Percentiles rank a stretch among this genome's conserved stretches.
Evolutionary conservation across 2,797 vertebrate genomes (phyloP).

Genomic region (Aeoliscus strigatus): DNA sequence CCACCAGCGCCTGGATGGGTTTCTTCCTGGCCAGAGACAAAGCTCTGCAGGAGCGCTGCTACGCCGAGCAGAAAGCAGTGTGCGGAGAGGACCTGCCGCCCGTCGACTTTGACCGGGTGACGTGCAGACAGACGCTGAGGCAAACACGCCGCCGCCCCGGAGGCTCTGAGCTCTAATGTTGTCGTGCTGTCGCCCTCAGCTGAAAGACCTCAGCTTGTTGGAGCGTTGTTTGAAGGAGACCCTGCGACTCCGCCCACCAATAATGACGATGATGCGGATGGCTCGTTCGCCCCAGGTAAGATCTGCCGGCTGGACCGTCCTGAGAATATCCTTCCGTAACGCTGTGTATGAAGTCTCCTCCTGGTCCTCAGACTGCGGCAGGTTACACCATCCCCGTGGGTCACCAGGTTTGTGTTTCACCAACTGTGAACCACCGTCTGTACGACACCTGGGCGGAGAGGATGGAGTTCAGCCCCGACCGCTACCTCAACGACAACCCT

Average conservation of each 20-base stretch:
- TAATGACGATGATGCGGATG: slow-evolving; percentile 99
- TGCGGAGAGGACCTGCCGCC: slow-evolving; percentile 83
- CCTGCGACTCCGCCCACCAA: slow-evolving; percentile 89
- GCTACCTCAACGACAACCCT: slow-evolving; percentile 86
- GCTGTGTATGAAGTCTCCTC: neutral
- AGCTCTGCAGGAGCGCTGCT: slow-evolving; percentile 84
- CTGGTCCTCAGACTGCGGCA: slow-evolving; percentile 75
- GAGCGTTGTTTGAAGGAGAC: slow-evolving; percentile 95
- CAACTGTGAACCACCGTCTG: slow-evolving; percentile 95
- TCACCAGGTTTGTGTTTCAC: slow-evolving; percentile 97
- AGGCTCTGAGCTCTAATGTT: neutral
- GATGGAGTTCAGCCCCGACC: slow-evolving; percentile 84
- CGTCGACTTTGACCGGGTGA: slow-evolving; percentile 85
- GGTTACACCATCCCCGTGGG: slow-evolving; percentile 91
- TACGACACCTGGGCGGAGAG: slow-evolving; percentile 83
- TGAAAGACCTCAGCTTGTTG: slow-evolving; percentile 88
- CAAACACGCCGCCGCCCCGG: too few relatives aligned
- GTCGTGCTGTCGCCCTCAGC: slow-evolving; percentile 60
- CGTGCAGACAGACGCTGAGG: too few relatives aligned
- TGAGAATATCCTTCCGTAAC: too few relatives aligned
- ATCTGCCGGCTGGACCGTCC: neutral
- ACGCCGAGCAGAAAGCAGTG: slow-evolving; percentile 82
- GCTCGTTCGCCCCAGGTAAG: slow-evolving; percentile 85
- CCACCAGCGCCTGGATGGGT: slow-evolving; percentile 93
- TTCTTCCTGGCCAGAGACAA: slow-evolving; percentile 90